Evolutionary conservation across 2,888 invertebrate genomes (phyloP), one percentile per base, ranked within the genome.

Genomic region (Leptopilina myrica): DNA sequence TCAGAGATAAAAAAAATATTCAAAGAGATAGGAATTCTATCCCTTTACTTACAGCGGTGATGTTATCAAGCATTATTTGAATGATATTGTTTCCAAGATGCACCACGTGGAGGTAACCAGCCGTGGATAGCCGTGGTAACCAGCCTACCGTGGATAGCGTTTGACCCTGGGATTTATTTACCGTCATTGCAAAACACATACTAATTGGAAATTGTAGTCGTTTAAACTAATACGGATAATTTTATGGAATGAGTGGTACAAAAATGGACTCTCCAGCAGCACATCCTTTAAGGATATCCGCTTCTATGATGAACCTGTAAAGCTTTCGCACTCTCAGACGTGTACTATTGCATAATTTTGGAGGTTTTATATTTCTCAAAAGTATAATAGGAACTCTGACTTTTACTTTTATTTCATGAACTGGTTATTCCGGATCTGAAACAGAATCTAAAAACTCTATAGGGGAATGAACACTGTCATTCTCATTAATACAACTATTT

Each of bases 341-440:
- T 0, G 81, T 83, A 9, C 84, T 80, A 73, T 83, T 85, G 76
- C 83, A 85, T 26, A 85, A 79, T 73, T 64, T 59, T 33, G 84
- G 82, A 40, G 77, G 82, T 76, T 84, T 81, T 14, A 82, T 77
- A 59, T 84, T 86, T 78, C 82, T 79, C 0, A 86, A 46, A 0
- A 85, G 20, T 1, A 86, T 81, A 1, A 84, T 79, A 40, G 77
- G 64, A n/a, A 77, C 76, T 9, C 83, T 82, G 56, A 86, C 77
- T 80, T 84, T 86, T 33, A 86, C 76, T 79, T 26, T 26, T 75
- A 87, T 81, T 79, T 78, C 75, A 75, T 88, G 88, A 26, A 85
- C 84, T 77, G 87, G 85, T 64, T 87, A 78, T 15, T 86, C 86
- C 76, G 85, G 40, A 12, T n/a, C 40, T 8, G 43, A 43, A n/a